Percentiles rank a stretch among this genome's conserved stretches.
Evolutionary conservation across 2,888 invertebrate genomes (phyloP).

Genomic region (Hirtodrosophila cameraria): DNA sequence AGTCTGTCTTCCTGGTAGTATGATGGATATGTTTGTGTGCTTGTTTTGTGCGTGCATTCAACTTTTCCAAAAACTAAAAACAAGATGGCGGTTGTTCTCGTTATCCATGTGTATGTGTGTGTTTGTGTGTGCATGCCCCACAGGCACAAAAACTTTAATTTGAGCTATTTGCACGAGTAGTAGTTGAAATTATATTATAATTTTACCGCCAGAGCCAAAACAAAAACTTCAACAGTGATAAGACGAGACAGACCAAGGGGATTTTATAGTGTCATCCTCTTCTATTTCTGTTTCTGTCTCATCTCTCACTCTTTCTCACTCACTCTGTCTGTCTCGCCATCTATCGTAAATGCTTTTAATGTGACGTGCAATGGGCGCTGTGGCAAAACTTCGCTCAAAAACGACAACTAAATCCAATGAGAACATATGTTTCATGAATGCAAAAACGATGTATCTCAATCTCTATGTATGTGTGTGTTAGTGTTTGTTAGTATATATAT

Average conservation of each 20-base stretch:
- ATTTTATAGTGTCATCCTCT: conserved; percentile 8
- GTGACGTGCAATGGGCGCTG: conserved; percentile 54
- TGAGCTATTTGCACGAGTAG: conserved; percentile 70
- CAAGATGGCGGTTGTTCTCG: conserved; percentile 65
- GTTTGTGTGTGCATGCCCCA: conserved; percentile 37
- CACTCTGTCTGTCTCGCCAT: conserved; percentile 7
- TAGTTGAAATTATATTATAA: conserved; percentile 70
- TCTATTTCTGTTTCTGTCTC: conserved; percentile 7
- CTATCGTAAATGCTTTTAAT: conserved; percentile 61
- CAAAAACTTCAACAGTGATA: conserved; percentile 64
- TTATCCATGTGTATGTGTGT: neutral
- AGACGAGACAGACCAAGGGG: conserved; percentile 29
- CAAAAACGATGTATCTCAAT: conserved; percentile 64
- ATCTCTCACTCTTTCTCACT: neutral
- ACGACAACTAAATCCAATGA: conserved; percentile 59
- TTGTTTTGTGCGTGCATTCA: conserved; percentile 48
- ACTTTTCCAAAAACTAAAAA: conserved; percentile 68
- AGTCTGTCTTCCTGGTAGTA: conserved; percentile 3
- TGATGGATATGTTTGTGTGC: conserved; percentile 27
- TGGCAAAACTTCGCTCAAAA: conserved; percentile 54
- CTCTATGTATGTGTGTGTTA: conserved; percentile 22
- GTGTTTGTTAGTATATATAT: too few species aligned
- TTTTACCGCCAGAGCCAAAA: conserved; percentile 55
- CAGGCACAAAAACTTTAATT: conserved; percentile 73
- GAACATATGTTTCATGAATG: conserved; percentile 68